Evolutionary conservation across 2,888 invertebrate genomes (phyloP), one percentile per base, ranked within the genome.

Genomic region (Phlogophora meticulosa): DNA sequence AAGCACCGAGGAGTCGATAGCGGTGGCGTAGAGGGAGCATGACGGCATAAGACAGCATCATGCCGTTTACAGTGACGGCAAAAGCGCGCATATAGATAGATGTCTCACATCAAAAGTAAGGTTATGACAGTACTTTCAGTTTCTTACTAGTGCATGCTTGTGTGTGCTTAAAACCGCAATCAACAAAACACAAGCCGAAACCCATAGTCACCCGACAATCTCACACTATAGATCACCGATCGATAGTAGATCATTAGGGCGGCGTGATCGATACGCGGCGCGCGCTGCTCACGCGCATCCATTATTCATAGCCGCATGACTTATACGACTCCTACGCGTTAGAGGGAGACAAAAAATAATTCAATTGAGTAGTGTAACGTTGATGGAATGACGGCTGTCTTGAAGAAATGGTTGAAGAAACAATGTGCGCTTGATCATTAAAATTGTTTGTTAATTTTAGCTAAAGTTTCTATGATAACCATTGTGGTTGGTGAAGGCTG

Each of bases 231-330:
- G 82, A 80, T 82, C 81, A 81, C 52, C 52, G 75, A 66, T 75
- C 64, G 80, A 83, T 82, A 79, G 67, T 82, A 83, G 82, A 82
- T 82, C 82, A 83, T 83, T 83, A 79, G 81, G 72, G 75, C 72
- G 81, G 80, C 77, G 77, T 79, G 82, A 81, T 81, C 71, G 83
- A 78, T 78, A 79, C 71, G 61, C 73, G 74, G 72, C 80, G 75
- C 83, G 76, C 73, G 78, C 65, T 64, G 71, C 67, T 58, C 76
- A 67, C 60, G 60, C 70, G 62, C 76, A 71, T 81, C 56, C 65
- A 73, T 78, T 66, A 78, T 78, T 80, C 78, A 78, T 76, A 48
- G 36, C 64, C 57, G n/a, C n/a, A 59, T 55, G 51, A 73, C 72
- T 45, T 73, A 67, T 67, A 67, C 22, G 61, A 75, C 67, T 61